Base-by-base conservation (phyloP, 2,888 invertebrate genomes). In the Julus scanicus region DNA sequence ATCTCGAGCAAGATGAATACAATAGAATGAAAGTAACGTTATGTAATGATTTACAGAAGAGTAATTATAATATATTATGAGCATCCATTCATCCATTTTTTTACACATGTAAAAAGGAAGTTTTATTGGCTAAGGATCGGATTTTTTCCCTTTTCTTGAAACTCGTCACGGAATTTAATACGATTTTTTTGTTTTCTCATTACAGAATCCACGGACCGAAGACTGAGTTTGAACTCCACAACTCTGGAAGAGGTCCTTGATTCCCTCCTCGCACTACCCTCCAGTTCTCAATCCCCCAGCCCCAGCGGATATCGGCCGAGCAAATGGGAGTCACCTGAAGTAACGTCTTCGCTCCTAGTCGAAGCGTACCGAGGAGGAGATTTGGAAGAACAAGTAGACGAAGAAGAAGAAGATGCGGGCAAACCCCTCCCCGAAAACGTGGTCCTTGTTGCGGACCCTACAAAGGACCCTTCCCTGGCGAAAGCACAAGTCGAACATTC, bases 241-340 rank as follows among this genome's bases (percentile, higher is more conserved):
- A 98, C 97, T 90, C 94, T 98, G 92, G 97, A 98, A 94, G 97
- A 98, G 94, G 97, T 98, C 90, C 94, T 98, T 93, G 97, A 98
- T 93, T 97, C 97, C 90, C 95, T 98, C 91, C 95, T 98, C 93
- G 97, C 97, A 92, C 94, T 97, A 92, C 96, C 97, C 91, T 94
- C 95, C 90, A 93, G 94, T 91, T 95, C 95, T 91, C 94, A 95
- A 92, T 95, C 96, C 92, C 95, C 96, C 91, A 96, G 96, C 80
- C 86, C 86, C 44, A 86, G 86, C 49, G 86, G 86, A 13, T 86
- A 53, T 13, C 86, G 86, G 49, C 39, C 86, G 17, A 39, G 49
- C 86, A 49, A 57, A n/a, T 86, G 86, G 86, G 86, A 86, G 53
- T n/a, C 86, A 13, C 48, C 44, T 17, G 86, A 86, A 39, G 84